A percentile compares a stretch with the other conserved stretches of the same genome.
These are phyloP conservation scores for Heliothis peltigera DNA, from an alignment of 2,888 invertebrate genomes.

Conservation along the genomic window DNA sequence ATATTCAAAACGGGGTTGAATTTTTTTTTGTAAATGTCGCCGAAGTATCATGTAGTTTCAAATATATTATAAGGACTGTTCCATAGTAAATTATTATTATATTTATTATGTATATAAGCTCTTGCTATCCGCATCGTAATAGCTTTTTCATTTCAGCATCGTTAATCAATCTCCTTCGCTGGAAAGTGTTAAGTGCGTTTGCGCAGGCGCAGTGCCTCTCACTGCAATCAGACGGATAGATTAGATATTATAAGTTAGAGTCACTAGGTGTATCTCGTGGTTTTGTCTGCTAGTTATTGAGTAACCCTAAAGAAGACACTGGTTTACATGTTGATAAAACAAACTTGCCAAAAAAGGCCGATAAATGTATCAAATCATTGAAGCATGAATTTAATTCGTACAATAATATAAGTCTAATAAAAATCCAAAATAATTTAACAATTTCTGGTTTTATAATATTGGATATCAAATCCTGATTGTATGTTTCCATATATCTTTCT, in stretches of 20 bases:
- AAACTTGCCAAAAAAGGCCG: too few species aligned
- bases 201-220: conserved; percentile 35
- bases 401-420: too few species aligned
- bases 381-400: too few species aligned
- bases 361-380: too few species aligned
- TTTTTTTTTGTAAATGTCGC: not conserved
- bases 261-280: not conserved
- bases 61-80: not conserved
- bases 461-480: too few species aligned
- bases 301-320: too few species aligned
- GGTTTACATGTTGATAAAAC: not conserved
- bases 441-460: too few species aligned
- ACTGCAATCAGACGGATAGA: conserved; percentile 36
- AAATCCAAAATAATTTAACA: too few species aligned
- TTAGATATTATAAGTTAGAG: conserved; percentile 26
- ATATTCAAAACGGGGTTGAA: too few species aligned
- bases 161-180: conserved; percentile 45
- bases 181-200: conserved; percentile 34
- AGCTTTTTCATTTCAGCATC: conserved; percentile 38
- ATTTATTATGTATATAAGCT: not conserved
- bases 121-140: conserved; percentile 9
- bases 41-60: not conserved
- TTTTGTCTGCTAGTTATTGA: not conserved
- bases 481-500: too few species aligned
- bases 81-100: not conserved